These are phyloP conservation scores for Anhinga anhinga DNA, from an alignment of 2,113 vertebrate species.

Conservation along the genomic window DNA sequence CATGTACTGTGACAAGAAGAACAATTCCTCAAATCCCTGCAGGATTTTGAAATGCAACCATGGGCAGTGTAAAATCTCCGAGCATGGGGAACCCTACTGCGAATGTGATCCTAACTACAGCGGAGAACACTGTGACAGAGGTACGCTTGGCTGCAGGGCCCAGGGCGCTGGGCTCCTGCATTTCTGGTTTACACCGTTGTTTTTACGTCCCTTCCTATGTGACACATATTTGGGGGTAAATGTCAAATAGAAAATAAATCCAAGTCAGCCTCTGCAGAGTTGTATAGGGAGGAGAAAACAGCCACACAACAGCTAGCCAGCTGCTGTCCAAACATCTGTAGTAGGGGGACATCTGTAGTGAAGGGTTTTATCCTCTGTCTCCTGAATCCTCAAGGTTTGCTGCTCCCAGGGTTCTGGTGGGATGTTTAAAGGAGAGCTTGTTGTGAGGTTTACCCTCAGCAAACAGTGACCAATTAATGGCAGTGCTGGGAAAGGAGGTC, in stretches of 20 bases:
- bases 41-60: slow-evolving; percentile 84
- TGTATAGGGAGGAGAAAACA: background rate
- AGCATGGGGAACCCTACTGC: slow-evolving; percentile 82
- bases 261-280: background rate
- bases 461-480: background rate
- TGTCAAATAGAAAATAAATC: background rate
- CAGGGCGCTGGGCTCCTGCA: background rate
- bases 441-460: background rate
- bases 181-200: background rate
- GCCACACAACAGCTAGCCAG: background rate
- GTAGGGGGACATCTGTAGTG: rapidly evolving
- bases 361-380: background rate
- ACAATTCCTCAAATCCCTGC: slow-evolving; percentile 82
- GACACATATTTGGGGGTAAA: background rate
- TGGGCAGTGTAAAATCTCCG: slow-evolving; percentile 85
- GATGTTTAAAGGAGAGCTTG: background rate
- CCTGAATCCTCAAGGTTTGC: background rate
- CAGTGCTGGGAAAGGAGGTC: background rate
- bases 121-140: slow-evolving; percentile 85
- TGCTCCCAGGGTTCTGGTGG: background rate
- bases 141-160: slow-evolving; percentile 59
- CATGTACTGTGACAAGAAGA: slow-evolving; percentile 83
- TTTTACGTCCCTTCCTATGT: background rate
- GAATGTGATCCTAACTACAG: slow-evolving; percentile 84
- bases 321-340: rapidly evolving